Conservation (phyloP, 2,888 invertebrate genomes). For the Brachypterus glaber region DNA sequence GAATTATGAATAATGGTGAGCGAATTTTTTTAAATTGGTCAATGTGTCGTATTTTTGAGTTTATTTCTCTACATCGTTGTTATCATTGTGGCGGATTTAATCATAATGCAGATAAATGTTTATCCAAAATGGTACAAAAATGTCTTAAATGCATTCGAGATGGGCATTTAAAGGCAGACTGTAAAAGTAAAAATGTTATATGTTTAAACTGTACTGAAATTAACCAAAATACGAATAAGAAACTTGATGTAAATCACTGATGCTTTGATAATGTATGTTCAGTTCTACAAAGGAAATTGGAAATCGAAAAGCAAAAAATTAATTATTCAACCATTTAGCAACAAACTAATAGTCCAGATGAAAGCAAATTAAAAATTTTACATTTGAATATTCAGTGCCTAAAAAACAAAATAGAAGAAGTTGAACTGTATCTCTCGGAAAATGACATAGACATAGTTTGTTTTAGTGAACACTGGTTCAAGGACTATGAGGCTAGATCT, state of each 20-base stretch:
- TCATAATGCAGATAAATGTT: neutral
- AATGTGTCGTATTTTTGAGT: neutral
- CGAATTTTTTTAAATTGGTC: neutral
- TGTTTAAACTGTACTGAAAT: neutral
- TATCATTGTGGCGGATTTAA: neutral
- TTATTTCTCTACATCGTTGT: neutral
- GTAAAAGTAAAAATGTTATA: neutral
- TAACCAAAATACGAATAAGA: neutral
- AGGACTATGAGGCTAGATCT: neutral
- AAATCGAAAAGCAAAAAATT: neutral
- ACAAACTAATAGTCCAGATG: neutral
- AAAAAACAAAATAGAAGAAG: neutral
- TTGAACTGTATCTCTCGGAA: neutral
- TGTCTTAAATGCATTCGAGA: neutral
- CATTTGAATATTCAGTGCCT: neutral
- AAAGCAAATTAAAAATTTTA: neutral
- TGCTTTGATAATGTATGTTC: neutral
- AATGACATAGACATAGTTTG: neutral
- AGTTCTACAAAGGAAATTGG: neutral
- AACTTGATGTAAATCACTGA: neutral
- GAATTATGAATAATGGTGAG: conserved; percentile 4
- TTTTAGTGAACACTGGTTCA: neutral
- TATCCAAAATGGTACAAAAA: neutral
- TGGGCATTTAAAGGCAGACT: neutral
- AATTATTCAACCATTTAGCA: neutral